These are phyloP conservation scores for Venusia cambrica DNA, from an alignment of 2,888 invertebrate genomes.

Conservation along the genomic window DNA sequence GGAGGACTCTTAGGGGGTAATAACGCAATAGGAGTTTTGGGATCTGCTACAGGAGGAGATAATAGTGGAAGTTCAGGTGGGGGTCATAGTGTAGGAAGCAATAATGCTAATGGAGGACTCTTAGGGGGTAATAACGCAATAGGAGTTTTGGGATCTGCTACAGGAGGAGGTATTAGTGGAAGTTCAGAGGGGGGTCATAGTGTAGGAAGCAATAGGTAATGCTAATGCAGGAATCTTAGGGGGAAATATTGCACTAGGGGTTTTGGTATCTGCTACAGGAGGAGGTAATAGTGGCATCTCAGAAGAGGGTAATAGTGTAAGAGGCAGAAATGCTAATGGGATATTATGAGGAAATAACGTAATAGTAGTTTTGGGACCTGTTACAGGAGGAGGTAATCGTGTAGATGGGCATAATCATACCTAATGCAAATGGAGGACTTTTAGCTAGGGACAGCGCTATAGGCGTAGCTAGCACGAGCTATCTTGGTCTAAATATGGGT, in stretches of 20 bases:
- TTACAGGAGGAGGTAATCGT: conserved; percentile 1
- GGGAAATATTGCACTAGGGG: conserved; percentile 6
- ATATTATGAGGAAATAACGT: neutral
- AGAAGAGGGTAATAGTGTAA: neutral
- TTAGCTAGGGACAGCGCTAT: conserved; percentile 1
- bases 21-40: conserved; percentile 4
- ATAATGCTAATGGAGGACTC: neutral
- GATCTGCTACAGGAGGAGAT: neutral
- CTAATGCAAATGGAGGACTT: conserved; percentile 8
- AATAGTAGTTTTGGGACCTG: conserved; percentile 1
- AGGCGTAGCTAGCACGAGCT: too few species aligned
- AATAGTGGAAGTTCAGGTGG: neutral
- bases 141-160: neutral
- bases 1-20: neutral
- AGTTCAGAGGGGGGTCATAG: conserved; percentile 13
- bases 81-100: neutral
- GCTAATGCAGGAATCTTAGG: conserved; percentile 10
- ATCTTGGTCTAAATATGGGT: neutral
- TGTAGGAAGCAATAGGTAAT: conserved; percentile 17
- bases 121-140: neutral
- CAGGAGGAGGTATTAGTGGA: conserved; percentile 8
- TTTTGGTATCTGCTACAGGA: conserved; percentile 1
- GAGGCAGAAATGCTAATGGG: neutral
- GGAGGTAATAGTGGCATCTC: neutral
- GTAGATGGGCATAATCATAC: conserved; percentile 5